These are phyloP conservation scores for Agriopis marginaria DNA, from an alignment of 2,888 invertebrate species.

Conservation along the genomic window DNA sequence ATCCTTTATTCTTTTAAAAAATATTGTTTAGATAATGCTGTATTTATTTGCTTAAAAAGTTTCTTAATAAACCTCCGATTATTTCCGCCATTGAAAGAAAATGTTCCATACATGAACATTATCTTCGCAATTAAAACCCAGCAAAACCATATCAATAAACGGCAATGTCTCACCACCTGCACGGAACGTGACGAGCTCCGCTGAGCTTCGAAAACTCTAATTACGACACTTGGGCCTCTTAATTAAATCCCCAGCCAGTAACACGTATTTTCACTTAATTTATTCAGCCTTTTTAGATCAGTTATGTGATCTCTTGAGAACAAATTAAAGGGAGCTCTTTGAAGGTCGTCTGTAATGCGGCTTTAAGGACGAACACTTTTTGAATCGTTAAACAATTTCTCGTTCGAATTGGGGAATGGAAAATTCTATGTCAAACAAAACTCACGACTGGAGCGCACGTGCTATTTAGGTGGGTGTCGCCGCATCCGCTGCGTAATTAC, in stretches of 20 bases:
- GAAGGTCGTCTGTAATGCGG: constrained; percentile 24
- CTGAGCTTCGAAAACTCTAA: constrained; percentile 54
- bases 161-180: constrained; percentile 36
- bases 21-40: neutral
- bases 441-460: constrained; percentile 8
- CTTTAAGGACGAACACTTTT: constrained; percentile 18
- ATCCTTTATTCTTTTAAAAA: neutral
- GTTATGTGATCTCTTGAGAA: constrained; percentile 39
- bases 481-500: constrained; percentile 51
- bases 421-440: constrained; percentile 3
- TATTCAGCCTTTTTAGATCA: constrained; percentile 49
- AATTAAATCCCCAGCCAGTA: constrained; percentile 62
- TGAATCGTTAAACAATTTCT: constrained; percentile 26
- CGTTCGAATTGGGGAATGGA: constrained; percentile 7
- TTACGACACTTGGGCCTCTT: constrained; percentile 66
- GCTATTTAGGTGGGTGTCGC: constrained; percentile 22
- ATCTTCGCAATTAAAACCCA: constrained; percentile 7
- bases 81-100: neutral
- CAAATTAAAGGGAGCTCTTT: constrained; percentile 27
- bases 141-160: constrained; percentile 34
- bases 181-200: constrained; percentile 35
- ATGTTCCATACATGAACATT: constrained; percentile 1
- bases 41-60: neutral
- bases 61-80: constrained; percentile 14
- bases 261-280: constrained; percentile 56